Evolutionary conservation across 2,797 vertebrate genomes (phyloP).

Genomic region (Oreochromis mossambicus): DNA sequence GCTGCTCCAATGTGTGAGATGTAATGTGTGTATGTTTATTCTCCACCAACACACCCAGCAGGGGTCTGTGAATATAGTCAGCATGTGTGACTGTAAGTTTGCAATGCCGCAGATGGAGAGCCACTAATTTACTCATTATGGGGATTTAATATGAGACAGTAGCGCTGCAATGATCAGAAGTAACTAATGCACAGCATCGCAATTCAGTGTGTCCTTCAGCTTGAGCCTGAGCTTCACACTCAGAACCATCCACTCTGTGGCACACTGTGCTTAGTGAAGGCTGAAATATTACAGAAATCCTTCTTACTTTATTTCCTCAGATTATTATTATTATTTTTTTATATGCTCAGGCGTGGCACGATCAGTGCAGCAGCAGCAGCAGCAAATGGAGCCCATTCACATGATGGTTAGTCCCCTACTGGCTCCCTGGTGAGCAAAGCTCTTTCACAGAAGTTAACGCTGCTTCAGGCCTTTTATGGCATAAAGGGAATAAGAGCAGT

Average conservation of each 20-base stretch:
- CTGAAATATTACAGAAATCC: neutral
- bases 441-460: conserved; percentile 46
- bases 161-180: conserved; percentile 26
- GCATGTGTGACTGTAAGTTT: conserved; percentile 66
- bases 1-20: conserved; percentile 46
- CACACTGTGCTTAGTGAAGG: conserved; percentile 4
- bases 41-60: conserved; percentile 67
- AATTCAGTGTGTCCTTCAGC: conserved; percentile 11
- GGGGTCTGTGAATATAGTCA: conserved; percentile 55
- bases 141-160: conserved; percentile 54
- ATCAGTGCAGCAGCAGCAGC: conserved; percentile 23
- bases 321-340: conserved; percentile 5
- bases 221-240: conserved; percentile 8
- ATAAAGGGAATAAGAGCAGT: conserved; percentile 31
- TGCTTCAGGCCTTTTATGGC: conserved; percentile 55
- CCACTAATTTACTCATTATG: conserved; percentile 71
- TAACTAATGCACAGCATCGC: conserved; percentile 1
- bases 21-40: conserved; percentile 63
- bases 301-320: neutral
- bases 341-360: conserved; percentile 15
- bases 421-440: conserved; percentile 54
- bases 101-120: conserved; percentile 69
- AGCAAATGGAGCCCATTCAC: conserved; percentile 47
- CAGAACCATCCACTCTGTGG: neutral
- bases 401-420: conserved; percentile 46